Base-by-base conservation (phyloP, 1,140 invertebrate genomes). In the Drosophila repletoides region DNA sequence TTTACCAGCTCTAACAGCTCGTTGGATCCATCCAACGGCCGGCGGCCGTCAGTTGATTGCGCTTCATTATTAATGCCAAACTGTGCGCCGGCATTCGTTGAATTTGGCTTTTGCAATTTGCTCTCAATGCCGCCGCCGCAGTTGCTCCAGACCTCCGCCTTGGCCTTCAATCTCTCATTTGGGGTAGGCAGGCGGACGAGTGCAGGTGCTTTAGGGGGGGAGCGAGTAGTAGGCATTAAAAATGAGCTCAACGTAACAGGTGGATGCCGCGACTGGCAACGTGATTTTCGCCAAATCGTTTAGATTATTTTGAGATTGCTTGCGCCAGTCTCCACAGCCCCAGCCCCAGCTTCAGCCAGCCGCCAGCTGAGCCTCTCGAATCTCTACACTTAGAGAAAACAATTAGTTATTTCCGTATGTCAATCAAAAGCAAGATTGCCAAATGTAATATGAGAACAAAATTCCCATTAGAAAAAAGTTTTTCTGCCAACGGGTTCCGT, bases 251-350 rank as follows among this genome's bases (percentile, higher is more conserved):
- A 56, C 63, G 80, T 86, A 86, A 86, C 80, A 86, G 80, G 80
- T 86, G 80, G 80, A 86, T 86, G 73, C 56, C 45, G 24, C 48
- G 41, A 22, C 72, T 66, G 70, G 76, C 73, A 77, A 86, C 80
- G 80, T 86, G 80, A 86, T 86, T 86, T 86, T 86, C 64, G 76
- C 80, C 81, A 86, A 86, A 86, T 86, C 80, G 80, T 86, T 86
- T 86, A 86, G 80, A 86, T 86, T 86, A 86, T 86, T 86, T 86
- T 71, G 55, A 86, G 80, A 86, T 84, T 84, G 80, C 80, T 86
- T 86, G 80, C 80, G 80, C 80, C 80, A 77, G 76, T 67, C 67
- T 52, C 49, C 55, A 68, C 56, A 46, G 43, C 64, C 38, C 19
- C 51, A 28, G 38, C 26, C 22, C 21, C 43, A 10, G 1, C 2